Base-by-base conservation (phyloP, 2,888 invertebrate genomes). In the Drepanosiphum platanoidis region DNA sequence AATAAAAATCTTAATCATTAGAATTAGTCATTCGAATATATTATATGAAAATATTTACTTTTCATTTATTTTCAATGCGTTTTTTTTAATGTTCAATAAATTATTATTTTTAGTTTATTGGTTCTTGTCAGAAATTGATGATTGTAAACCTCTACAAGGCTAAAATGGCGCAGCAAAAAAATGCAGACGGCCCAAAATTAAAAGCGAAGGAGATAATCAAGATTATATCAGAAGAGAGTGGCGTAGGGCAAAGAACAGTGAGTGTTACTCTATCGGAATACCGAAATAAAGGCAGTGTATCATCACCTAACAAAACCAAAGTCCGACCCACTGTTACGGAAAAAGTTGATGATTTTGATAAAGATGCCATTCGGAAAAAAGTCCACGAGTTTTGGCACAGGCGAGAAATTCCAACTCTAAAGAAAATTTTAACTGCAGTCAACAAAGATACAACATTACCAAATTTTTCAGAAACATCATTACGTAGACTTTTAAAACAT, bases 11-110 rank as follows among this genome's bases (percentile, higher is more conserved):
- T 70, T 36, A 36, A 36, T 66, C 32, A 66, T 66, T 66, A 32
- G 66, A 66, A 66, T 66, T 32, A 66, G 66, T 66, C 32, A 66
- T 66, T 66, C 66, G 66, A 70, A 70, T 70, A 70, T 70, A 70
- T 36, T 70, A 61, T 71, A 71, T 71, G 71, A 71, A 71, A 71
- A 71, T 71, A 71, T 71, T 42, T 42, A 71, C 71, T 71, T 71
- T 71, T 27, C 15, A 71, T 71, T 71, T 68, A n/a, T 68, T 68
- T 68, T 68, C 36, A 68, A 68, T 68, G 9, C 68, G 36, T 36
- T 71, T 61, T 61, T 61, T 61, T 61, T 61, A 61, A 61, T 61
- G 61, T 61, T 61, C 61, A 61, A 61, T 61, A 61, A 61, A 61
- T 61, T 61, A 61, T 61, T 61, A 61, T 61, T 61, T 61, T 61